phyloP scores from a whole-genome alignment of 23 tunicate species.

The Halocynthia aurantium region DNA sequence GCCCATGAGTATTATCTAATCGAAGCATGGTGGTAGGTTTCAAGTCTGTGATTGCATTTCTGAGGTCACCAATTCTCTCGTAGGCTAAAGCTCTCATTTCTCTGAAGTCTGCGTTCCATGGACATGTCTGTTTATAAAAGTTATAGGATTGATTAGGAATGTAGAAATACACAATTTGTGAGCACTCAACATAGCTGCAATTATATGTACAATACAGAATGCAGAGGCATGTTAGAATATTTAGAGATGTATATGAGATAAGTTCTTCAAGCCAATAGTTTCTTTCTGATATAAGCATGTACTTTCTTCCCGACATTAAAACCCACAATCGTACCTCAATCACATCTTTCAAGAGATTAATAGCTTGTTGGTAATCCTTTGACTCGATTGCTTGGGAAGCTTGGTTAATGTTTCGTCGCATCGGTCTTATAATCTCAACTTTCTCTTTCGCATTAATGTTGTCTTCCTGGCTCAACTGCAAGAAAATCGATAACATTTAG shows the following conservation, averaged over 20 bases:
- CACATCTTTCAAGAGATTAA: constrained; percentile 40
- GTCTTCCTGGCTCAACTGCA: constrained; percentile 64
- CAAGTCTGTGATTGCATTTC: constrained; percentile 75
- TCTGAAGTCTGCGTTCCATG: constrained; percentile 89
- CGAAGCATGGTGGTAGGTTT: constrained; percentile 81
- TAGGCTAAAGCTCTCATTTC: constrained; percentile 77
- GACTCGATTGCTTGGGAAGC: constrained; percentile 36
- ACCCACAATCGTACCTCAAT: constrained; percentile 44
- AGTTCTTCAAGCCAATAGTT: too few relatives aligned
- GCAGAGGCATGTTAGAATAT: background rate
- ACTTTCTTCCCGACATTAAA: too few relatives aligned
- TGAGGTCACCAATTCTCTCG: constrained; percentile 73
- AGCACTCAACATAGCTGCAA: background rate
- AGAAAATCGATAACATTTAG: background rate
- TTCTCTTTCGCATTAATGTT: constrained; percentile 62
- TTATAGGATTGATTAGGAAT: background rate
- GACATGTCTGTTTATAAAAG: constrained; percentile 44
- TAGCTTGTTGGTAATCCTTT: constrained; percentile 46
- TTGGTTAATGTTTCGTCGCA: constrained; percentile 54
- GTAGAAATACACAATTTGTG: too few relatives aligned
- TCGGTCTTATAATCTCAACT: constrained; percentile 69
- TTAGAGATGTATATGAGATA: too few relatives aligned
- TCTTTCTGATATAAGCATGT: too few relatives aligned
- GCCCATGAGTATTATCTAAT: constrained; percentile 83
- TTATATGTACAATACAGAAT: background rate